A percentile compares a stretch with the other conserved stretches of the same genome.
phyloP scores from a whole-genome alignment of 2,888 invertebrate genomes.

The Metellina segmentata region DNA sequence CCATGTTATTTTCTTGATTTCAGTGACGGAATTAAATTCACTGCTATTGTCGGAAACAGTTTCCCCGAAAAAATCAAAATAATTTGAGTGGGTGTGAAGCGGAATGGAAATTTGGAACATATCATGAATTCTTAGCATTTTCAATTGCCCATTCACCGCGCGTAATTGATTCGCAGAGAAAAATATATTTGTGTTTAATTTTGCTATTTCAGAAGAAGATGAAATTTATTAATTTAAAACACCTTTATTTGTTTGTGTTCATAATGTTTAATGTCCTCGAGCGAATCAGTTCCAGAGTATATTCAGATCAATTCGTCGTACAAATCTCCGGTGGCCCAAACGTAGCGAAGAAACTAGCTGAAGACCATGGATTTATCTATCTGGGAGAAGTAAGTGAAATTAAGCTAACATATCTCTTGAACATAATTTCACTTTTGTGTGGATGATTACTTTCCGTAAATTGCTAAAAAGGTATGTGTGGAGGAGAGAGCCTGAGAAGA shows the following conservation, averaged over 20 bases:
- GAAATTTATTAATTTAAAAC: not conserved
- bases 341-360: slow-evolving; percentile 88
- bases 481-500: not conserved
- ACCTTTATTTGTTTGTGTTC: not conserved
- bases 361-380: slow-evolving; percentile 91
- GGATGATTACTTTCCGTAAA: not conserved
- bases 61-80: no score
- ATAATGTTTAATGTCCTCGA: slow-evolving; percentile 9
- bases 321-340: slow-evolving; percentile 87
- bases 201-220: not conserved
- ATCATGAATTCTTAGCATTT: no score
- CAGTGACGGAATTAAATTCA: no score
- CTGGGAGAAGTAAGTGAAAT: slow-evolving; percentile 89
- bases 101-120: no score
- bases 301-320: slow-evolving; percentile 92
- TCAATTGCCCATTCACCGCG: no score
- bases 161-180: no score
- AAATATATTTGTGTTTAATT: not conserved
- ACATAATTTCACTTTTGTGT: not conserved
- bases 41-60: no score
- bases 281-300: slow-evolving; percentile 80
- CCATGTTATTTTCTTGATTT: no score
- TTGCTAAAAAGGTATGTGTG: not conserved
- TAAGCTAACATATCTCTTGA: not conserved
- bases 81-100: no score